These are phyloP conservation scores for Lepidurus apus DNA, from an alignment of 1,140 invertebrate species.

Conservation along the genomic window DNA sequence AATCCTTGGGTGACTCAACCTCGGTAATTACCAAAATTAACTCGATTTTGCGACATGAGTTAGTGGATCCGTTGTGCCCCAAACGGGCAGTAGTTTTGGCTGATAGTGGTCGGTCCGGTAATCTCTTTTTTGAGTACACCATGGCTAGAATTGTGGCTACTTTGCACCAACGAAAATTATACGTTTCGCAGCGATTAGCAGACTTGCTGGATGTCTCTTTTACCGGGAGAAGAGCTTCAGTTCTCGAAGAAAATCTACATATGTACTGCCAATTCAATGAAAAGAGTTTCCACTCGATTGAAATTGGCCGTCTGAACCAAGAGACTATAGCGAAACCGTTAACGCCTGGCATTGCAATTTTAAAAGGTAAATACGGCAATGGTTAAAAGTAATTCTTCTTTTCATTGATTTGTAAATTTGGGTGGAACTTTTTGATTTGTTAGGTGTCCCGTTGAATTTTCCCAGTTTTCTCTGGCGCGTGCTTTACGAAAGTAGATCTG, in stretches of 20 bases:
- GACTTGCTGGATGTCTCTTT: neutral
- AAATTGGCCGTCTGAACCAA: neutral
- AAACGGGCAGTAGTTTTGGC: neutral
- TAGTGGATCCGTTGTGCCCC: neutral
- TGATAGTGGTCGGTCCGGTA: neutral
- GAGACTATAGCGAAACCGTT: neutral
- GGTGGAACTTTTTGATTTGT: neutral
- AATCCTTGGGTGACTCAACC: neutral
- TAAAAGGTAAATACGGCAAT: neutral
- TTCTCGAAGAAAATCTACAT: neutral
- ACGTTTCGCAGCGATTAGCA: neutral
- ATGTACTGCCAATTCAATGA: neutral
- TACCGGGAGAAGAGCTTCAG: neutral
- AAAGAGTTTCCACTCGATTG: neutral
- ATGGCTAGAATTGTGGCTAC: neutral
- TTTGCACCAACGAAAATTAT: neutral
- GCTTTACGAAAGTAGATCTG: neutral
- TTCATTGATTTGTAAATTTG: neutral
- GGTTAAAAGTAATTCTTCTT: neutral
- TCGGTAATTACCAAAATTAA: neutral
- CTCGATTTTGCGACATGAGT: neutral
- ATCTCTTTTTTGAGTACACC: neutral
- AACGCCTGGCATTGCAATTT: neutral
- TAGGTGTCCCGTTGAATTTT: neutral
- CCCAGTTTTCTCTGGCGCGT: neutral